phyloP scores from a whole-genome alignment of 2,888 invertebrate genomes.

The Drosophila longiperda region DNA sequence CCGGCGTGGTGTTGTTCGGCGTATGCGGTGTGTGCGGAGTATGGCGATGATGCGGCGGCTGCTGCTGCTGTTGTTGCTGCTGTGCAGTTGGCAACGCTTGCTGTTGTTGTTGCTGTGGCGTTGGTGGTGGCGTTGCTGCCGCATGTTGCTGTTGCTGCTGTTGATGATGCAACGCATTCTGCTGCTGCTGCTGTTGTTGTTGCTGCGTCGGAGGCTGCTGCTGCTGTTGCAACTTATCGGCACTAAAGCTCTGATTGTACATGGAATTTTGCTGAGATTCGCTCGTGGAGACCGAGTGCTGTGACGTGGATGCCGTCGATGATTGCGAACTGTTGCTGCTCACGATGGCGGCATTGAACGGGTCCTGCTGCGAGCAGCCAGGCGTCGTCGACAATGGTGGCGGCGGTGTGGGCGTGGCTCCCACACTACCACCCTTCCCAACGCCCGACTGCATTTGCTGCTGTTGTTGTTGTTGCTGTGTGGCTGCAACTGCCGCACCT shows the following conservation, averaged over 20 bases:
- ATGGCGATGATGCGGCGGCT: slow-evolving; percentile 75
- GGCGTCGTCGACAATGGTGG: slow-evolving; percentile 84
- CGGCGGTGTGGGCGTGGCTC: slow-evolving; percentile 82
- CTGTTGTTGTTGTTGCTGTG: slow-evolving; percentile 56
- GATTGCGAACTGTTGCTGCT: slow-evolving; percentile 84
- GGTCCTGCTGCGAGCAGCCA: slow-evolving; percentile 83
- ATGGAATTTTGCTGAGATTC: slow-evolving; percentile 84
- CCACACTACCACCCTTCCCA: slow-evolving; percentile 67
- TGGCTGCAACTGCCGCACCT: slow-evolving; percentile 39
- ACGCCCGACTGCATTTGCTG: slow-evolving; percentile 48
- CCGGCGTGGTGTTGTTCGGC: slow-evolving; percentile 72
- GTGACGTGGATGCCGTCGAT: slow-evolving; percentile 83
- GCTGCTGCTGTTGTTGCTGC: slow-evolving; percentile 63
- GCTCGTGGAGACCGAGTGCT: slow-evolving; percentile 83
- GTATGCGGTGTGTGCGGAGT: slow-evolving; percentile 81
- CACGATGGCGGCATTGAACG: slow-evolving; percentile 82
- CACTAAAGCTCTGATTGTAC: slow-evolving; percentile 84
- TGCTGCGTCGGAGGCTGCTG: slow-evolving; percentile 68
- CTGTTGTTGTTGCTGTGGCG: slow-evolving; percentile 46
- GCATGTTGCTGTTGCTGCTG: slow-evolving; percentile 54
- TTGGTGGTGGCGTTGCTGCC: slow-evolving; percentile 63
- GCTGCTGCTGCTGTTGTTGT: slow-evolving; percentile 71
- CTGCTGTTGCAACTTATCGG: slow-evolving; percentile 81
- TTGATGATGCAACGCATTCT: slow-evolving; percentile 68
- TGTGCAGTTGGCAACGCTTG: slow-evolving; percentile 42